Conservation (phyloP, 2,113 vertebrate genomes). For the Gracilinanus agilis region DNA sequence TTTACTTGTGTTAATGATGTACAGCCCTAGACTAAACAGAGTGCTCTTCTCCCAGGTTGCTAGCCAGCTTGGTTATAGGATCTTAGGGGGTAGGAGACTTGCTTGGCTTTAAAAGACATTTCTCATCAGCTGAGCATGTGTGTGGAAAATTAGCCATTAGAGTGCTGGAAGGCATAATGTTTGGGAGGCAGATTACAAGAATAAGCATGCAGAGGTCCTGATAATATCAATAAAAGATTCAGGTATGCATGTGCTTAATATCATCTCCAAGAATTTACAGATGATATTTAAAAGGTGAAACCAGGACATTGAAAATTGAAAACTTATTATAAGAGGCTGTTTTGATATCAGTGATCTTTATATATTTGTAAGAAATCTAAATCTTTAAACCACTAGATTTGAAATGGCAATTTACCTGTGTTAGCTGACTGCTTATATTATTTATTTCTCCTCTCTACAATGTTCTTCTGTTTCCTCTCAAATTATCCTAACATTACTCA, state of each 20-base stretch:
- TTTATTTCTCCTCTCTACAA: neutral
- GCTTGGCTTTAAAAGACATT: neutral
- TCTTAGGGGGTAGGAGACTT: neutral
- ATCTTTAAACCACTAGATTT: neutral
- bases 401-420: neutral
- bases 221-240: accelerated
- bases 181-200: neutral
- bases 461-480: neutral
- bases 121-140: neutral
- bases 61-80: neutral
- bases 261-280: neutral
- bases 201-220: too few relatives aligned
- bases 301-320: neutral
- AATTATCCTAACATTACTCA: neutral
- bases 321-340: neutral
- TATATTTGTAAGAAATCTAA: neutral
- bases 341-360: neutral
- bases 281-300: neutral
- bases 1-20: neutral
- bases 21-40: neutral
- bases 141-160: neutral
- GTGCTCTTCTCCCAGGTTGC: neutral
- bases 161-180: neutral
- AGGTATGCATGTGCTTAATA: neutral
- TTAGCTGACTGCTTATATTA: neutral